Base-by-base conservation (phyloP, 1,140 invertebrate species). In the Luehdorfia chinensis region DNA sequence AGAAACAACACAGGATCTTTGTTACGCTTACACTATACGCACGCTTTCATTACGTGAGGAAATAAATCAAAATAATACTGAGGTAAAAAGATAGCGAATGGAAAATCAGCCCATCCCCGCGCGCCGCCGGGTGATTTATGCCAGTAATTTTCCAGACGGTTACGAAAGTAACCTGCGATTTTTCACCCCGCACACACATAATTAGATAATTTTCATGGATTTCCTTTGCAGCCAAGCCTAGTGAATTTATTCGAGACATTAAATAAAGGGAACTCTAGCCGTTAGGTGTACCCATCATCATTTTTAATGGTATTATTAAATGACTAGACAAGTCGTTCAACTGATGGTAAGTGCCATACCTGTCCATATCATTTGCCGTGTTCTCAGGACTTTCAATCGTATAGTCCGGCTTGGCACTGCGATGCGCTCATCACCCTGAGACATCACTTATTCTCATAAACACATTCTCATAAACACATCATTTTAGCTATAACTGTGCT, bases 21-120 rank as follows among this genome's bases (percentile, higher is more conserved):
- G 52, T 64, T 59, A 66, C 66, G 61, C 73, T 68, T 69, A 75
- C 69, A 55, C 52, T 68, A 65, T 68, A 74, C 74, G 74, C 71
- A 72, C 64, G 68, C 67, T 79, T 79, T 79, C 75, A 78, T 78
- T 80, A 84, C 65, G 63, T 49, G 55, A 14, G 51, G 66, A 67
- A 76, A 78, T 84, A 84, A 84, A 84, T 84, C 76, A 84, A 84
- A 84, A 84, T 84, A 84, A 75, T 80, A 77, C 70, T 53, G 53
- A 69, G 55, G 79, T 68, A 74, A 15, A 76, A 79, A 81, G 76
- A 84, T 79, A 78, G 76, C 68, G 72, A 76, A 78, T 83, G 66
- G 77, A 80, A 84, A 80, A 80, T 79, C 75, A 78, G 64, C 59
- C 68, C 55, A 66, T 52, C 59, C 62, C 59, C 59, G 54, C 59